Base-by-base conservation (phyloP, 2,797 vertebrate genomes). In the Benthosema pterotum region DNA sequence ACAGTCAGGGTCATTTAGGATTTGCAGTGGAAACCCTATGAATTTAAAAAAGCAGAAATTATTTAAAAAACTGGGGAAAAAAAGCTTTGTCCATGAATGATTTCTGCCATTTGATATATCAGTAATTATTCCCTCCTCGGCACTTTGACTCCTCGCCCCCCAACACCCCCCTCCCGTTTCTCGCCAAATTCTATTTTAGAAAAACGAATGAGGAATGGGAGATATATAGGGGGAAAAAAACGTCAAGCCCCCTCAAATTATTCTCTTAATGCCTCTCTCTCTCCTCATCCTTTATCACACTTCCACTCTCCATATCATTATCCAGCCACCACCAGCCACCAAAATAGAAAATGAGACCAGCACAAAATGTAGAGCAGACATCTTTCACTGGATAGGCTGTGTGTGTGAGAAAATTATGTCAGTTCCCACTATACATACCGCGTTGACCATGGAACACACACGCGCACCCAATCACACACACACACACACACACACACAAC, bases 81-180 rank as follows among this genome's bases (percentile, higher is more conserved):
- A 78, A 70, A 65, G 62, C 68, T 71, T 66, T 61, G 65, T 79
- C 69, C 66, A 61, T 86, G 82, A 85, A 90, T 83, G 32, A 85
- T 89, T 85, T 83, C 74, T 84, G 59, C 75, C 60, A 57, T 79
- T 75, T 79, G 73, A 88, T 88, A 82, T 88, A 90, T 88, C 83
- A 89, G 74, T 85, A 75, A 89, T 87, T 82, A 82, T 79, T 82
- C 80, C 74, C 79, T 69, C 61, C 60, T 79, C n/a, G n/a, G n/a
- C n/a, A n/a, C n/a, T n/a, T n/a, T n/a, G n/a, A n/a, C n/a, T n/a
- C n/a, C n/a, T n/a, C n/a, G n/a, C n/a, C n/a, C n/a, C n/a, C n/a
- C n/a, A n/a, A n/a, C n/a, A n/a, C n/a, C n/a, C n/a, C n/a, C n/a
- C n/a, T n/a, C n/a, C n/a, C n/a, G n/a, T n/a, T n/a, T n/a, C n/a